Conservation (phyloP, 2,888 invertebrate genomes). For the Hirtodrosophila histrioides region DNA sequence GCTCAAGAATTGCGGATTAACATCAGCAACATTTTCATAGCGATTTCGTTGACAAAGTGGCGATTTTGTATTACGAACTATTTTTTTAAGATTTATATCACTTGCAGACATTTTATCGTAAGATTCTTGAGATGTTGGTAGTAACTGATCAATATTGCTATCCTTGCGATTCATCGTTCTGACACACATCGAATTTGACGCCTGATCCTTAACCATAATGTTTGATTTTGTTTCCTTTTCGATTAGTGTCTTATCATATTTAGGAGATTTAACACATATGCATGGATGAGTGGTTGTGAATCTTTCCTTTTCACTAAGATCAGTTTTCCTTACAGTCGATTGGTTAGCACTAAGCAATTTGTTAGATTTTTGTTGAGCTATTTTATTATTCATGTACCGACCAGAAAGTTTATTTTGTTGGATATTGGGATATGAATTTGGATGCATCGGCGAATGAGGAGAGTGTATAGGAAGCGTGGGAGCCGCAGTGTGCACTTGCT, state of each 20-base stretch:
- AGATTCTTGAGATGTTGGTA: constrained; percentile 12
- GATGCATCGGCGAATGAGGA: constrained; percentile 73
- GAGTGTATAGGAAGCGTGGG: constrained; percentile 75
- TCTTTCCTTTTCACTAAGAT: constrained; percentile 24
- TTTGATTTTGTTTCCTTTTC: constrained; percentile 23
- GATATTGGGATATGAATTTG: constrained; percentile 45
- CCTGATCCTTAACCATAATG: constrained; percentile 9
- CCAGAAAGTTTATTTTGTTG: constrained; percentile 71
- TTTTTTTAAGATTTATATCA: constrained; percentile 28
- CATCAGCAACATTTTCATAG: constrained; percentile 39
- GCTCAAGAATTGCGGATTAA: constrained; percentile 20
- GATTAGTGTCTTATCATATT: constrained; percentile 29
- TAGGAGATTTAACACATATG: constrained; percentile 40
- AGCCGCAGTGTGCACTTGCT: constrained; percentile 56
- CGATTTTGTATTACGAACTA: not conserved
- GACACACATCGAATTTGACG: constrained; percentile 7
- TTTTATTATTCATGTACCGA: constrained; percentile 74
- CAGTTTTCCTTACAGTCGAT: constrained; percentile 17
- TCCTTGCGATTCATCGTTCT: constrained; percentile 11
- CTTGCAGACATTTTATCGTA: constrained; percentile 9
- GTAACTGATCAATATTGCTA: constrained; percentile 4
- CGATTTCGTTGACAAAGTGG: constrained; percentile 20
- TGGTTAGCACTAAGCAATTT: constrained; percentile 26
- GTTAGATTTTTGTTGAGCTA: constrained; percentile 26
- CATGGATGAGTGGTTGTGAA: constrained; percentile 32